These are phyloP conservation scores for Rotaria magnacalcarata DNA, from an alignment of 2,888 invertebrate genomes.

Conservation along the genomic window DNA sequence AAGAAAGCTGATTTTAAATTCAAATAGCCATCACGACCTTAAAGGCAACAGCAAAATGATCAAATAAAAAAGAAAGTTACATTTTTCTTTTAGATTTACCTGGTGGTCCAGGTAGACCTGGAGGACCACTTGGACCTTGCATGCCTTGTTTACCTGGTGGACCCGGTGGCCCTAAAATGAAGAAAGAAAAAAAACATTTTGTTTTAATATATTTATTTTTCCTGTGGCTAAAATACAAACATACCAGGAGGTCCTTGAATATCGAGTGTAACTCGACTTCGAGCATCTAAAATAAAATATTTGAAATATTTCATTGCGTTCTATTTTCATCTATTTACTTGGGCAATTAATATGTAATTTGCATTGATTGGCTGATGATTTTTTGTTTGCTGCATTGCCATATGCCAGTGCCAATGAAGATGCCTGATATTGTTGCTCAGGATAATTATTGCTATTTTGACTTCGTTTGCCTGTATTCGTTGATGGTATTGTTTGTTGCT, in stretches of 20 bases:
- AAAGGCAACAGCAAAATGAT: neutral
- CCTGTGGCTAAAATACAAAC: neutral
- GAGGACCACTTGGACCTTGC: conserved; percentile 24
- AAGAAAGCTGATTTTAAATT: conserved; percentile 19
- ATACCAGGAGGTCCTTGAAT: conserved; percentile 24
- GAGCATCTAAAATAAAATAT: neutral
- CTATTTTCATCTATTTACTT: neutral
- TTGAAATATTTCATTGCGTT: neutral
- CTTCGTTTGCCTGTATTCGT: neutral
- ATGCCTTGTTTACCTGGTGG: conserved; percentile 35
- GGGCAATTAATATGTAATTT: conserved; percentile 32
- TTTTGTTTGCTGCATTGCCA: neutral
- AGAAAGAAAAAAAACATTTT: neutral
- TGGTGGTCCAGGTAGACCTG: conserved; percentile 12
- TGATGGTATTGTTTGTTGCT: neutral
- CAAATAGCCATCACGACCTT: conserved; percentile 23
- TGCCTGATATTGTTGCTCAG: neutral
- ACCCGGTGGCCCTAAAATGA: neutral
- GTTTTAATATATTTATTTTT: too few relatives aligned
- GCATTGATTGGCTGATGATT: conserved; percentile 5
- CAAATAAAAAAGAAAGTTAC: neutral
- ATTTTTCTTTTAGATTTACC: neutral
- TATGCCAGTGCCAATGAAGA: neutral
- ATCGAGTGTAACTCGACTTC: conserved; percentile 20
- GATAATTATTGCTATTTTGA: neutral